phyloP scores from a whole-genome alignment of 2,113 vertebrate species.

The Chloebia gouldiae region DNA sequence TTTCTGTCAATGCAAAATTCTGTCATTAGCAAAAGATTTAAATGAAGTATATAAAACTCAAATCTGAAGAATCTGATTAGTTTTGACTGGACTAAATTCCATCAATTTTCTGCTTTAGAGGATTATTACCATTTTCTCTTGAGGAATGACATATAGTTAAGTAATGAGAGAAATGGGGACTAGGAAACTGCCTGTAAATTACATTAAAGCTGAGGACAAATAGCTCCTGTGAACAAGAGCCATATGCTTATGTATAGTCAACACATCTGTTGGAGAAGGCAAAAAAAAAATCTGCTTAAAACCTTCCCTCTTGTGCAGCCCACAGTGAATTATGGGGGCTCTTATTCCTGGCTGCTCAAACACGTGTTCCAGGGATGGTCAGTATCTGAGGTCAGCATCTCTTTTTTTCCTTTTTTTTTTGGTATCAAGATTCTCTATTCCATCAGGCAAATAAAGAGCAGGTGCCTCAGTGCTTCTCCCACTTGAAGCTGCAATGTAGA shows the following conservation, averaged over 20 bases:
- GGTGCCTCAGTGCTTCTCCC: not conserved
- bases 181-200: constrained; percentile 42
- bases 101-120: constrained; percentile 23
- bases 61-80: not conserved
- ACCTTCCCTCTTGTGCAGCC: not conserved
- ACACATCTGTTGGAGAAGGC: not conserved
- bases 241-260: not conserved
- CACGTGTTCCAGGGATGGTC: not conserved
- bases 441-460: not conserved
- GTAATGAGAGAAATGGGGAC: constrained; percentile 8
- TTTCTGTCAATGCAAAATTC: not conserved
- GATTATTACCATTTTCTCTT: constrained; percentile 11
- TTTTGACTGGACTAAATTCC: constrained; percentile 21
- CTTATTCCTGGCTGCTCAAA: not conserved
- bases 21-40: constrained; percentile 1
- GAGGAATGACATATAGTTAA: constrained; percentile 23
- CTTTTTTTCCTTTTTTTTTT: not conserved
- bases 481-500: not conserved
- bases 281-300: constrained; percentile 1
- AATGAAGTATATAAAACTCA: not conserved
- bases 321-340: not conserved
- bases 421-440: not conserved
- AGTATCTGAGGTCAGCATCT: not conserved
- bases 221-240: not conserved
- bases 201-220: constrained; percentile 34